phyloP scores from a whole-genome alignment of 2,797 vertebrate species.

The Hephaestus fuliginosus region DNA sequence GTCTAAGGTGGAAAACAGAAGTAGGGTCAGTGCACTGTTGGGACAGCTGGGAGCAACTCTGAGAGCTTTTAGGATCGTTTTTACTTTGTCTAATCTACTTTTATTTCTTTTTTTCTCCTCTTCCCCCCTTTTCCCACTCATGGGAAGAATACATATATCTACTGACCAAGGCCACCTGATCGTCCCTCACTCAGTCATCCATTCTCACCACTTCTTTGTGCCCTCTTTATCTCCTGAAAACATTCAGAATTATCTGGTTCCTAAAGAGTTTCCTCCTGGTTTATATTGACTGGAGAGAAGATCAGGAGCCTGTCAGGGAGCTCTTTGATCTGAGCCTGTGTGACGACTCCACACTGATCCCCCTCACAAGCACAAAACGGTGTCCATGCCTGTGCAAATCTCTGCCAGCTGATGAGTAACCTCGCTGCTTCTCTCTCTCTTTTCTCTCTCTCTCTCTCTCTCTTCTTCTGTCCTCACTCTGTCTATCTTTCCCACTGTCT shows the following conservation, averaged over 20 bases:
- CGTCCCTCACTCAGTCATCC: conserved; percentile 17
- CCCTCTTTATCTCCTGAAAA: conserved; percentile 78
- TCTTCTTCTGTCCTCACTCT: conserved; percentile 10
- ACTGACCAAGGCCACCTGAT: conserved; percentile 3
- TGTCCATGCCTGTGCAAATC: conserved; percentile 72
- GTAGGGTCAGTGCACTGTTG: not conserved
- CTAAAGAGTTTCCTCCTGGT: conserved; percentile 88
- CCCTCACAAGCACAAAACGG: conserved; percentile 83
- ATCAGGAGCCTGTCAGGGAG: conserved; percentile 67
- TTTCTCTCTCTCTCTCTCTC: not conserved
- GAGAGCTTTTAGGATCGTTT: not conserved
- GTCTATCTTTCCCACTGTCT: conserved; percentile 72
- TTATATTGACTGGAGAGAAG: conserved; percentile 78
- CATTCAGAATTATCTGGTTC: conserved; percentile 89
- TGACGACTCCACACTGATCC: conserved; percentile 93
- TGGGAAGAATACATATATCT: not conserved
- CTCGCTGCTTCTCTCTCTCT: not conserved
- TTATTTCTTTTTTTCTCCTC: not conserved
- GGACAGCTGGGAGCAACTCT: not conserved
- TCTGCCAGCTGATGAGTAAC: conserved; percentile 86
- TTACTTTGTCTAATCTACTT: not conserved
- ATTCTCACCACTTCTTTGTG: conserved; percentile 27
- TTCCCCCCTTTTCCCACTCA: not conserved
- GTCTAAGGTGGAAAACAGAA: conserved; percentile 26
- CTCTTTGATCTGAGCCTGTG: conserved; percentile 92